phyloP scores from a whole-genome alignment of 2,888 invertebrate genomes.

The Galerucella calmariensis region DNA sequence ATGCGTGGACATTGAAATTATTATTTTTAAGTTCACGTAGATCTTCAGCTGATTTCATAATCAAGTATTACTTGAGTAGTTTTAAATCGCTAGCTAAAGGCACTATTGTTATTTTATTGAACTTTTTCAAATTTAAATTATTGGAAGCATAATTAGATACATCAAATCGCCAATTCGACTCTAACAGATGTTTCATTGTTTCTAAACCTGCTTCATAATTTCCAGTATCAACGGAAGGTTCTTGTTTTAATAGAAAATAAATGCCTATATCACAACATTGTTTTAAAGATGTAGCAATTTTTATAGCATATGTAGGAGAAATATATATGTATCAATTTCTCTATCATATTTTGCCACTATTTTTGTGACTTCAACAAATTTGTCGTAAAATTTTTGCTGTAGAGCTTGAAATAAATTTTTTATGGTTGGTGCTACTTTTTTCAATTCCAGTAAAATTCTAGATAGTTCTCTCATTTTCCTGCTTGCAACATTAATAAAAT shows the following conservation, averaged over 20 bases:
- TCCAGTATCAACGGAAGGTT: too few relatives aligned
- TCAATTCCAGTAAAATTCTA: too few relatives aligned
- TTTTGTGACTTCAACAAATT: slow-evolving; percentile 30
- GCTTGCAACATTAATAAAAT: slow-evolving; percentile 25
- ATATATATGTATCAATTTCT: slow-evolving; percentile 24
- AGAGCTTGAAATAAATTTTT: too few relatives aligned
- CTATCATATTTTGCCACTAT: slow-evolving; percentile 31
- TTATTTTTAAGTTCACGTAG: too few relatives aligned
- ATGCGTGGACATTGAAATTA: too few relatives aligned
- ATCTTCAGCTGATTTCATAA: too few relatives aligned
- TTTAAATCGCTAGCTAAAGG: neutral
- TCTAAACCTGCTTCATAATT: too few relatives aligned
- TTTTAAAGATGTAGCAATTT: slow-evolving; percentile 27
- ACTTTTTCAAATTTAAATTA: neutral
- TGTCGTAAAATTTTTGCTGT: too few relatives aligned
- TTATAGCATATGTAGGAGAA: slow-evolving; percentile 34
- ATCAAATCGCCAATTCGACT: neutral
- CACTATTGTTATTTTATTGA: neutral
- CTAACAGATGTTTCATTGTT: neutral
- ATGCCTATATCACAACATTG: slow-evolving; percentile 38
- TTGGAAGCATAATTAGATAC: neutral
- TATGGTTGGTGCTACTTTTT: too few relatives aligned
- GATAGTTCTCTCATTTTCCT: slow-evolving; percentile 28
- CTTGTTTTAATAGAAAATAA: neutral
- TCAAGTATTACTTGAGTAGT: too few relatives aligned